phyloP scores from a whole-genome alignment of 2,113 vertebrate genomes.

The Pseudorhombus dupliciocellatus region DNA sequence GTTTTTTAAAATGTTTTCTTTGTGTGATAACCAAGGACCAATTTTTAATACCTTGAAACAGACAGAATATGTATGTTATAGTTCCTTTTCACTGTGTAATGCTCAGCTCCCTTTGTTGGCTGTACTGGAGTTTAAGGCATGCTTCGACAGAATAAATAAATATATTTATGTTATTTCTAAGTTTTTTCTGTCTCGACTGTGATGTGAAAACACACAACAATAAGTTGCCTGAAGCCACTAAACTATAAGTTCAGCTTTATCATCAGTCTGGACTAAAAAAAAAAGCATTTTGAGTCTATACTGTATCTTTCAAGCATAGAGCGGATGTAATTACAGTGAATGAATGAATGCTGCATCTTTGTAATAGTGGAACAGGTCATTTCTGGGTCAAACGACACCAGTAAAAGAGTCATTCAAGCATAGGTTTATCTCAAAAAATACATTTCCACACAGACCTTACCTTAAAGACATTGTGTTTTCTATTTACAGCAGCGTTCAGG shows the following conservation, averaged over 20 bases:
- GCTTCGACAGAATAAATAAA: slow-evolving; percentile 65
- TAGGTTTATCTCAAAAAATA: too few species aligned
- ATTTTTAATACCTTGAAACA: slow-evolving; percentile 52
- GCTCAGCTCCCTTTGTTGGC: slow-evolving; percentile 47
- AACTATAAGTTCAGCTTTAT: background rate
- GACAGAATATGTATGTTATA: slow-evolving; percentile 51
- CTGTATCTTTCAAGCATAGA: too few species aligned
- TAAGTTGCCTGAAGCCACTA: background rate
- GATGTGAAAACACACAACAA: background rate
- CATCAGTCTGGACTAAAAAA: too few species aligned
- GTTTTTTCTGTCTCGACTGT: background rate
- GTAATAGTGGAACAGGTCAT: too few species aligned
- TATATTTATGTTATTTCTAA: slow-evolving; percentile 69
- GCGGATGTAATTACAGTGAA: too few species aligned
- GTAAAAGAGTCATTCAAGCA: too few species aligned
- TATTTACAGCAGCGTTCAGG: slow-evolving; percentile 19
- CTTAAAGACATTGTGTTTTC: slow-evolving; percentile 23
- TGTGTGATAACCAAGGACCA: slow-evolving; percentile 57
- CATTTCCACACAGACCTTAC: too few species aligned
- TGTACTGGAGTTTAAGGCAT: slow-evolving; percentile 66
- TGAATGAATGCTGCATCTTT: too few species aligned
- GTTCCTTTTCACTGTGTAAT: slow-evolving; percentile 63
- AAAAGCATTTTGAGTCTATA: too few species aligned
- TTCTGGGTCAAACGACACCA: too few species aligned
- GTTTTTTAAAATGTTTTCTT: slow-evolving; percentile 2